A percentile compares a stretch with the other conserved stretches of the same genome.
Evolutionary conservation across 2,113 vertebrate species (phyloP).

Genomic region (Nibea albiflora): DNA sequence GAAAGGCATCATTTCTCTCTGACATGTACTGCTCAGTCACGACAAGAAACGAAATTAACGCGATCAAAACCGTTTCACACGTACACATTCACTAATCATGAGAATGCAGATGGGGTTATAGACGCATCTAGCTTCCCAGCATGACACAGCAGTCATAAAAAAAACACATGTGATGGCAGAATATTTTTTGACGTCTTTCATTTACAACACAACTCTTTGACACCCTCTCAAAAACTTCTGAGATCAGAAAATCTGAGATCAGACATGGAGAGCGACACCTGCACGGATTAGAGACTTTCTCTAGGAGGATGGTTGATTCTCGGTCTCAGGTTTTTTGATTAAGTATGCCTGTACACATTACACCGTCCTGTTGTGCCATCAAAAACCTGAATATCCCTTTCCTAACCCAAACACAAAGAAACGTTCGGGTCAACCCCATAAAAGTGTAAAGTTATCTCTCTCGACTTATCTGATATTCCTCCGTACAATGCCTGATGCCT

Average conservation of each 20-base stretch:
- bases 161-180: background rate
- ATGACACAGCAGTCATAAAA: background rate
- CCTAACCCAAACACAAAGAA: background rate
- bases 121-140: background rate
- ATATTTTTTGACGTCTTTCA: background rate
- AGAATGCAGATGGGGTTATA: background rate
- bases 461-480: background rate
- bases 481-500: background rate
- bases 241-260: background rate
- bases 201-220: background rate
- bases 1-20: background rate
- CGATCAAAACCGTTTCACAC: background rate
- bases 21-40: background rate
- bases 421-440: background rate
- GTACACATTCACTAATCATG: background rate
- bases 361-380: background rate
- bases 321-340: background rate
- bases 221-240: background rate
- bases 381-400: background rate
- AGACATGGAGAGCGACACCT: background rate
- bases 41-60: background rate
- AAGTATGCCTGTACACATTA: background rate
- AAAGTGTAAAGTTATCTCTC: conserved; percentile 12
- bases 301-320: background rate
- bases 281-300: background rate